These are phyloP conservation scores for Cordilura impudica DNA, from an alignment of 2,888 invertebrate genomes.

Conservation along the genomic window DNA sequence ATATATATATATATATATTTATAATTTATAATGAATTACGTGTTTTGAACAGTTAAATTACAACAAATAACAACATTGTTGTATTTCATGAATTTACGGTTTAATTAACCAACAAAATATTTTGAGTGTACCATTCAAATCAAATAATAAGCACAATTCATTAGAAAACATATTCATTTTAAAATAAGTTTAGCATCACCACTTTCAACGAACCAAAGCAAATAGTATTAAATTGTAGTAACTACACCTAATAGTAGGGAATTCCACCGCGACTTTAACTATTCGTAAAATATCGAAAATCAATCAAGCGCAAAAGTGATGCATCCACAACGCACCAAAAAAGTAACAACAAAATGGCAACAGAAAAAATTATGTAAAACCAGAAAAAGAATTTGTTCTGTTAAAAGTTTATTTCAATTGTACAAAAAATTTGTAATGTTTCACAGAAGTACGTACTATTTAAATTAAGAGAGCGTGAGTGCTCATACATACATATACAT, in stretches of 20 bases:
- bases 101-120: no score
- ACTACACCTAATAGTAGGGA: slow-evolving; percentile 41
- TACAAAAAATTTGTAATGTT: no score
- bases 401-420: background rate
- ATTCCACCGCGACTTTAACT: background rate
- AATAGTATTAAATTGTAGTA: background rate
- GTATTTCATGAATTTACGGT: no score
- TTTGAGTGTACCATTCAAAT: no score
- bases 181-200: no score
- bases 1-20: no score
- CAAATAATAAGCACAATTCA: no score
- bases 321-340: slow-evolving; percentile 60
- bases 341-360: slow-evolving; percentile 53
- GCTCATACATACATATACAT: no score
- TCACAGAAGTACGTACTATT: background rate
- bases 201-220: slow-evolving; percentile 1
- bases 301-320: slow-evolving; percentile 64
- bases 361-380: slow-evolving; percentile 24
- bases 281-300: slow-evolving; percentile 58
- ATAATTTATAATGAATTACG: no score
- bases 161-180: no score
- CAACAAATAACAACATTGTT: no score
- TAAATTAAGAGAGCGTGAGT: background rate
- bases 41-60: no score
- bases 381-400: slow-evolving; percentile 11